Percentiles rank a stretch among this genome's conserved stretches.
phyloP scores from a whole-genome alignment of 2,888 invertebrate species.

The Acronicta aceris region DNA sequence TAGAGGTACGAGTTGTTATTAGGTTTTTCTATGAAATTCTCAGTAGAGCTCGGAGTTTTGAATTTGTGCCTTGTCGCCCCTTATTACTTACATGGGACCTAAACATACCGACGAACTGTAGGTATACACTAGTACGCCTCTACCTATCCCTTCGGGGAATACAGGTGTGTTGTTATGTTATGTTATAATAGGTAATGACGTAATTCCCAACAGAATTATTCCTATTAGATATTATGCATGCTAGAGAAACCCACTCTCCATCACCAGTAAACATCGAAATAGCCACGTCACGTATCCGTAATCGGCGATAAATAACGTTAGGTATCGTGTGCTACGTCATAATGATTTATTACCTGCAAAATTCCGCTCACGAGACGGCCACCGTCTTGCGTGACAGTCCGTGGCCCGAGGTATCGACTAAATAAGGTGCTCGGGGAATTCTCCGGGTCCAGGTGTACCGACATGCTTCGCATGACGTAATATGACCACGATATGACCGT shows the following conservation, averaged over 20 bases:
- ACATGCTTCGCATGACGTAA: conserved; percentile 60
- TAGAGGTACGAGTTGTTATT: no score
- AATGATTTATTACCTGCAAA: conserved; percentile 72
- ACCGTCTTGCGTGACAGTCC: conserved; percentile 54
- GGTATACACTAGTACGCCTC: no score
- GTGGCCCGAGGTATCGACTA: conserved; percentile 56
- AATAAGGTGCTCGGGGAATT: conserved; percentile 64
- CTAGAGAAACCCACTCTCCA: background rate
- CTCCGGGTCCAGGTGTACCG: conserved; percentile 46
- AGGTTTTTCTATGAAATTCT: no score
- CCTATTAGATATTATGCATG: no score
- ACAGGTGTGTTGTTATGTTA: no score
- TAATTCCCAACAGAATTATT: no score
- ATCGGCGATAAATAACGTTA: conserved; percentile 41
- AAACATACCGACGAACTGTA: no score
- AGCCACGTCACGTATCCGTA: conserved; percentile 16
- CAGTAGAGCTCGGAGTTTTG: no score
- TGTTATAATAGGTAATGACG: no score
- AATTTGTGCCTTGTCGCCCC: no score
- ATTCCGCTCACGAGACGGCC: conserved; percentile 61
- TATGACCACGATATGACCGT: conserved; percentile 33
- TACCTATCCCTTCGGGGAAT: no score
- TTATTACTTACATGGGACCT: no score
- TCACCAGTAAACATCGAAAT: conserved; percentile 11
- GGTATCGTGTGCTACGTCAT: conserved; percentile 57